A percentile compares a stretch with the other conserved stretches of the same genome.
phyloP scores from a whole-genome alignment of 2,888 invertebrate genomes.

The Leptopilina syphax region DNA sequence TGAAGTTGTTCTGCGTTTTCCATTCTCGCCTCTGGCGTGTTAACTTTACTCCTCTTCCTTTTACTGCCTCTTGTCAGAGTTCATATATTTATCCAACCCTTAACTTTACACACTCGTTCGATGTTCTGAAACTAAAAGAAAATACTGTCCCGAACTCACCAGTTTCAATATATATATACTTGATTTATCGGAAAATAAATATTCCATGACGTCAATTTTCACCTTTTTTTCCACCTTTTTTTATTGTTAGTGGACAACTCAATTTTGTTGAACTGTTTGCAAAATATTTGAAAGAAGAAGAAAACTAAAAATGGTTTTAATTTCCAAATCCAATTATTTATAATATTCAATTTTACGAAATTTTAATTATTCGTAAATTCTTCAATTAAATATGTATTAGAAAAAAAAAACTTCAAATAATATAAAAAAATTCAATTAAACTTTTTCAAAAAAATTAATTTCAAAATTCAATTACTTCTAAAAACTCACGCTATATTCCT shows the following conservation, averaged over 20 bases:
- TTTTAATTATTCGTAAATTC: too few species aligned
- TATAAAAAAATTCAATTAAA: too few species aligned
- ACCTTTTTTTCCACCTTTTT: background rate
- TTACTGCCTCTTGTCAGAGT: slow-evolving; percentile 25
- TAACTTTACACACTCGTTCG: slow-evolving; percentile 13
- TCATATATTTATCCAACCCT: slow-evolving; percentile 32
- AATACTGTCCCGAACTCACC: background rate
- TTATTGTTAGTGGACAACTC: background rate
- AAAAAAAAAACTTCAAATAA: too few species aligned
- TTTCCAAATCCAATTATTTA: too few species aligned
- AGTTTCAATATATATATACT: background rate
- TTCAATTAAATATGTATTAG: too few species aligned
- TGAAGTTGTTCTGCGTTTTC: slow-evolving; percentile 10
- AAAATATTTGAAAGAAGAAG: too few species aligned
- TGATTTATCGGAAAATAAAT: slow-evolving; percentile 29
- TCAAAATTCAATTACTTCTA: too few species aligned
- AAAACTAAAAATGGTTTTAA: too few species aligned
- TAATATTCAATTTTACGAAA: too few species aligned
- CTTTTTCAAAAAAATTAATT: too few species aligned
- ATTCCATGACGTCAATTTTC: background rate
- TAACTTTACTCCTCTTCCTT: slow-evolving; percentile 18
- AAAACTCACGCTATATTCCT: too few species aligned
- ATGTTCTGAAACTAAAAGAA: slow-evolving; percentile 21
- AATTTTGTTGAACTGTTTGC: too few species aligned
- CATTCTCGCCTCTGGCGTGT: slow-evolving; percentile 22